Conservation (phyloP, 2,113 vertebrate species). For the Echinops telfairi region DNA sequence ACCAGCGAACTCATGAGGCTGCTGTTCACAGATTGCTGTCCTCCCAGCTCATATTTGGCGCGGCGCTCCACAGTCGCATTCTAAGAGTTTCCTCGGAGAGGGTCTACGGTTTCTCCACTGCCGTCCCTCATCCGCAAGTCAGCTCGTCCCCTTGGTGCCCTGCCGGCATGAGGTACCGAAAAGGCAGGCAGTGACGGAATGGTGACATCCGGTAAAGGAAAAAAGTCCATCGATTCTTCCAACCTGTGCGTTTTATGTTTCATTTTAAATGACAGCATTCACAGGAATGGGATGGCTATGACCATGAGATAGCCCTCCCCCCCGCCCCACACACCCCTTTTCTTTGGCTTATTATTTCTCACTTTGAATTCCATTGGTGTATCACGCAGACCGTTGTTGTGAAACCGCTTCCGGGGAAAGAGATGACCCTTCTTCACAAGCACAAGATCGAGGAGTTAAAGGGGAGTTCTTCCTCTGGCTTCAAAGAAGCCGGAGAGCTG, state of each 20-base stretch:
- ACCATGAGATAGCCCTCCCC: neutral
- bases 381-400: neutral
- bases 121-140: neutral
- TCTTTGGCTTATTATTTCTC: neutral
- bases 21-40: neutral
- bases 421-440: neutral
- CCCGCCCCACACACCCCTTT: too few relatives aligned
- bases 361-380: constrained; percentile 4
- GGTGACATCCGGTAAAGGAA: neutral
- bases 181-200: neutral
- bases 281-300: neutral
- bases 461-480: neutral
- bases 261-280: neutral
- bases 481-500: neutral
- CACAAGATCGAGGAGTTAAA: neutral
- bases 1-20: neutral
- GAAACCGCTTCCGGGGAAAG: neutral
- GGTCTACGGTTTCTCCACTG: neutral
- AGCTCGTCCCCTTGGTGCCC: neutral
- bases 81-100: neutral
- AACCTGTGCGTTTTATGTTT: neutral
- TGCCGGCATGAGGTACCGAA: neutral
- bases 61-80: neutral
- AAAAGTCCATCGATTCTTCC: neutral
- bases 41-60: constrained; percentile 18